phyloP scores from a whole-genome alignment of 2,888 invertebrate genomes.

The Crepidodera aurea region DNA sequence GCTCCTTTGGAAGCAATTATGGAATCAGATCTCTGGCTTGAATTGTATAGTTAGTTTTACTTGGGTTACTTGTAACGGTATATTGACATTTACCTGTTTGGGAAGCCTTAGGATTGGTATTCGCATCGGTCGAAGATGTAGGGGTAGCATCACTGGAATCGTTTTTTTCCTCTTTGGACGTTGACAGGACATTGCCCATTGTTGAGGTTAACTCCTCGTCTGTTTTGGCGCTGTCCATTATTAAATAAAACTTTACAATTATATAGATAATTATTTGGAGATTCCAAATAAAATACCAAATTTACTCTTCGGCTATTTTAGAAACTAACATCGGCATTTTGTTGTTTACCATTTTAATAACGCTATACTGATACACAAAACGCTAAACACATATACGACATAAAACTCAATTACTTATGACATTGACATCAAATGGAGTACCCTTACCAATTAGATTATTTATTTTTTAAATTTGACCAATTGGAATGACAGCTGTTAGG shows the following conservation, averaged over 20 bases:
- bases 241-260: slow-evolving; percentile 15
- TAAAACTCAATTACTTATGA: slow-evolving; percentile 18
- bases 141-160: slow-evolving; percentile 56
- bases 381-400: slow-evolving; percentile 22
- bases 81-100: slow-evolving; percentile 40
- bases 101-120: slow-evolving; percentile 42
- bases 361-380: slow-evolving; percentile 19
- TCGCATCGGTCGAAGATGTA: slow-evolving; percentile 58
- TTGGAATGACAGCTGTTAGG: background rate
- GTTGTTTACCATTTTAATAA: slow-evolving; percentile 27
- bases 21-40: background rate
- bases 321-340: slow-evolving; percentile 21
- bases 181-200: slow-evolving; percentile 54
- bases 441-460: no score
- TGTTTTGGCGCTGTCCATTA: slow-evolving; percentile 30
- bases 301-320: slow-evolving; percentile 12
- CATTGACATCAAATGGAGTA: background rate
- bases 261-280: background rate
- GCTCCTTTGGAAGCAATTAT: background rate
- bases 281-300: background rate
- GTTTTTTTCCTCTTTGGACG: slow-evolving; percentile 52
- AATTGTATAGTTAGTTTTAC: background rate
- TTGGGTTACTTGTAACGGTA: background rate
- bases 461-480: slow-evolving; percentile 13
- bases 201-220: slow-evolving; percentile 56